Evolutionary conservation across 2,888 invertebrate genomes (phyloP), one percentile per base, ranked within the genome.

Genomic region (Tinea semifulvella): DNA sequence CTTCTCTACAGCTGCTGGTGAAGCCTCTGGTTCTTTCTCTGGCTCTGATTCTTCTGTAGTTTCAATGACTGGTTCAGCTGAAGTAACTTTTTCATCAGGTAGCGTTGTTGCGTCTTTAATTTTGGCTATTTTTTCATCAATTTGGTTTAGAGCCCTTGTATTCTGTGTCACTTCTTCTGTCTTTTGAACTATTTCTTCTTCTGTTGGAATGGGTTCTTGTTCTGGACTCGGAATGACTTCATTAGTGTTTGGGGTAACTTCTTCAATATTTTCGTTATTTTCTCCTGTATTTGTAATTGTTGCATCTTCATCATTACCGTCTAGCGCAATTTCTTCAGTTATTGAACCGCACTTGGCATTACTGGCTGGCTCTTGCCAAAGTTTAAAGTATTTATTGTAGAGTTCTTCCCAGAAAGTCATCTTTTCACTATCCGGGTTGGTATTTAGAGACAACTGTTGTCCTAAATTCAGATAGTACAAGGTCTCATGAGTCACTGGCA

Each of bases 321-420:
- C n/a, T n/a, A n/a, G n/a, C n/a, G n/a, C n/a, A n/a, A n/a, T n/a
- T n/a, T n/a, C n/a, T n/a, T n/a, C n/a, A n/a, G n/a, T n/a, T n/a
- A n/a, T n/a, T n/a, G n/a, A n/a, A n/a, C n/a, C n/a, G n/a, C n/a
- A n/a, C n/a, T 22, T 5, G 5, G 8, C 28, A 28, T 49, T 48
- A 20, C 11, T 40, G 3, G 3, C 2, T 5, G 40, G 19, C 10
- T 40, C 5, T 10, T 79, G 67, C 76, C 77, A 77, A 16, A 71
- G 68, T 52, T 66, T 68, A 49, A 60, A 79, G 49, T 79, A 54
- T 52, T 73, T 77, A 48, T 49, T 62, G 61, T 76, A 80, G 0
- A 77, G 46, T 0, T 63, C 51, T 5, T 75, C 73, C 80, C 80
- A 80, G 53, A 73, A 73, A 3, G 66, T 70, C 74, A 79, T 77